Evolutionary conservation across 1,140 invertebrate species (phyloP).

Genomic region (Gerris buenoi): DNA sequence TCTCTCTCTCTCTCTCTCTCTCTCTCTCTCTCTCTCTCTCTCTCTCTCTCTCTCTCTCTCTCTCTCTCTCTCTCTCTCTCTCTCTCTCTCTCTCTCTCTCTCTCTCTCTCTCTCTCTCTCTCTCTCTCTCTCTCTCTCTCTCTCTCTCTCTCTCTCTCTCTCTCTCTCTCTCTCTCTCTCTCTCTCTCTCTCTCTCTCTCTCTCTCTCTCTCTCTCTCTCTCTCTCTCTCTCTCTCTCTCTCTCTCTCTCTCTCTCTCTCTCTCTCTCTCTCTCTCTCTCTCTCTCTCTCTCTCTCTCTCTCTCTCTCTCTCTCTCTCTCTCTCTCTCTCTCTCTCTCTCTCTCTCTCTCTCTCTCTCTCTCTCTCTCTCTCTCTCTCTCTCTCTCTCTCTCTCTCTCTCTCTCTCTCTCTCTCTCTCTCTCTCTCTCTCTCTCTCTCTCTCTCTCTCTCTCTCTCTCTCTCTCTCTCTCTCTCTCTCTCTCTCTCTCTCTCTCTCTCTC

Average conservation of each 20-base stretch:
- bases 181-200: slow-evolving; percentile 6
- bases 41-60: slow-evolving; percentile 6
- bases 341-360: slow-evolving; percentile 3
- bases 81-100: slow-evolving; percentile 1
- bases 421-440: slow-evolving; percentile 6
- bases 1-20: slow-evolving; percentile 6
- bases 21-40: slow-evolving; percentile 5
- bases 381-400: slow-evolving; percentile 5
- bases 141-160: slow-evolving; percentile 2
- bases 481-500: slow-evolving; percentile 1
- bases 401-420: slow-evolving; percentile 3
- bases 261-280: slow-evolving; percentile 6
- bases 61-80: slow-evolving; percentile 1
- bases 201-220: slow-evolving; percentile 1
- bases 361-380: slow-evolving; percentile 6
- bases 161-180: slow-evolving; percentile 6
- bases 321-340: slow-evolving; percentile 4
- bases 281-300: slow-evolving; percentile 4
- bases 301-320: slow-evolving; percentile 6
- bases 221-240: slow-evolving; percentile 6
- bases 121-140: slow-evolving; percentile 4
- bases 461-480: slow-evolving; percentile 6
- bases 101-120: slow-evolving; percentile 3
- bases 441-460: slow-evolving; percentile 6
- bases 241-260: slow-evolving; percentile 6